Evolutionary conservation across 2,113 vertebrate genomes (phyloP).

Genomic region (Rissa tridactyla): DNA sequence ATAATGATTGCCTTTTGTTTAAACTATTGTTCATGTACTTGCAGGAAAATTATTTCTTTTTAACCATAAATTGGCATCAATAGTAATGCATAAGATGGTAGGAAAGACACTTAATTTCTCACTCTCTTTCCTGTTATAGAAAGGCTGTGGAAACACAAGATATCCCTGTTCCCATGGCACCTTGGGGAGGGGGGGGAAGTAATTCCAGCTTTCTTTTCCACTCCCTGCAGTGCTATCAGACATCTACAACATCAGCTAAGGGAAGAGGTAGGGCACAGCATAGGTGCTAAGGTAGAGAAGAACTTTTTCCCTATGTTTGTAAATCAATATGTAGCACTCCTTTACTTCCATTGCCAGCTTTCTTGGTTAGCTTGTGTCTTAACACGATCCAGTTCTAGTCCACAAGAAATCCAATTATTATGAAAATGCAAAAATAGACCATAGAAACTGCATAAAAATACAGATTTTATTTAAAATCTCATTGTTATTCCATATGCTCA

Average conservation of each 20-base stretch:
- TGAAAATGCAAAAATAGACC: not conserved
- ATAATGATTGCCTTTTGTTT: not conserved
- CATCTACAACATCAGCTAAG: not conserved
- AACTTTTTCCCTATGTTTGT: not conserved
- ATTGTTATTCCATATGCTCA: not conserved
- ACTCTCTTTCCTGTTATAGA: not conserved
- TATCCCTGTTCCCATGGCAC: not conserved
- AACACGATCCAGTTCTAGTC: not conserved
- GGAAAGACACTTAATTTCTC: not conserved
- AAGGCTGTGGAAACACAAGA: not conserved
- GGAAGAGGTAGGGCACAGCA: not conserved
- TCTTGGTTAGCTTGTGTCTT: not conserved
- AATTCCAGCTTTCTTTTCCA: not conserved
- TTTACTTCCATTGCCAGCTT: not conserved
- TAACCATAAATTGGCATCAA: not conserved
- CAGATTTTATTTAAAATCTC: not conserved
- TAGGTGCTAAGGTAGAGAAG: not conserved
- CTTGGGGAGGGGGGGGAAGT: too few relatives aligned
- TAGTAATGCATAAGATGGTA: not conserved
- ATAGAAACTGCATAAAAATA: not conserved
- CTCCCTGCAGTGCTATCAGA: not conserved
- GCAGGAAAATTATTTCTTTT: not conserved
- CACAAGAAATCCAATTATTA: not conserved
- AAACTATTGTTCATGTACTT: not conserved
- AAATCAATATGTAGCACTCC: not conserved